Percentiles rank a stretch among this genome's conserved stretches.
These are phyloP conservation scores for Paracyclopina nana DNA, from an alignment of 1,140 invertebrate species.

Conservation along the genomic window DNA sequence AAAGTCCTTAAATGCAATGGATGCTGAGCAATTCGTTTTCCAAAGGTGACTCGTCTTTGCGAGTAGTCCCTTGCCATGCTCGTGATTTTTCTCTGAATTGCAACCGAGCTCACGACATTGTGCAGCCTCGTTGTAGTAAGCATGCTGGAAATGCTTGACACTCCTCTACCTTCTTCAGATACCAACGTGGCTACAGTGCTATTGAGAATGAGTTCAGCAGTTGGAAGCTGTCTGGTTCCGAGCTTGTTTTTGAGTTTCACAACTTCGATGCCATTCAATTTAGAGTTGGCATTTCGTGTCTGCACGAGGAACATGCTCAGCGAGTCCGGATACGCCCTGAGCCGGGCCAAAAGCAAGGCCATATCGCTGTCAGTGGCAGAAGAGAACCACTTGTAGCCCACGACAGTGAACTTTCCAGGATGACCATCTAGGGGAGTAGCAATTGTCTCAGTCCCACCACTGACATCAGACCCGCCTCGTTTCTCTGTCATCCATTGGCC, in stretches of 20 bases:
- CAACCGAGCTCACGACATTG: constrained; percentile 10
- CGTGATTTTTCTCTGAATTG: constrained; percentile 22
- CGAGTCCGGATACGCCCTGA: constrained; percentile 23
- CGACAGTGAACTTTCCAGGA: constrained; percentile 29
- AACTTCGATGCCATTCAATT: constrained; percentile 35
- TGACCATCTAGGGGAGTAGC: constrained; percentile 25
- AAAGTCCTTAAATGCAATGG: constrained; percentile 35
- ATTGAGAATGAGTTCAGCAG: constrained; percentile 35
- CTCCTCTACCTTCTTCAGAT: constrained; percentile 33
- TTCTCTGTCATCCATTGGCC: constrained; percentile 45
- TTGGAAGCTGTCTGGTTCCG: constrained; percentile 37
- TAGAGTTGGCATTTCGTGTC: constrained; percentile 25
- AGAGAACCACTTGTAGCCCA: constrained; percentile 40
- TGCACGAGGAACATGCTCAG: constrained; percentile 36
- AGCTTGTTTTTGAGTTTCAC: constrained; percentile 37
- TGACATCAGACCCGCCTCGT: constrained; percentile 38
- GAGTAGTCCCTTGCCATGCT: constrained; percentile 35
- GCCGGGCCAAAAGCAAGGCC: constrained; percentile 35
- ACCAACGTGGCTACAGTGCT: constrained; percentile 32
- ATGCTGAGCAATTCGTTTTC: constrained; percentile 28
- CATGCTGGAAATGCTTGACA: constrained; percentile 36
- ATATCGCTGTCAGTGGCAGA: constrained; percentile 41
- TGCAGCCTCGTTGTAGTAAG: constrained; percentile 33
- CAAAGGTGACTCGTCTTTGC: constrained; percentile 32
- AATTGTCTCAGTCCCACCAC: constrained; percentile 35